Evolutionary conservation across 2,797 vertebrate species (phyloP), one percentile per base, ranked within the genome.

Genomic region (Alcedo atthis): DNA sequence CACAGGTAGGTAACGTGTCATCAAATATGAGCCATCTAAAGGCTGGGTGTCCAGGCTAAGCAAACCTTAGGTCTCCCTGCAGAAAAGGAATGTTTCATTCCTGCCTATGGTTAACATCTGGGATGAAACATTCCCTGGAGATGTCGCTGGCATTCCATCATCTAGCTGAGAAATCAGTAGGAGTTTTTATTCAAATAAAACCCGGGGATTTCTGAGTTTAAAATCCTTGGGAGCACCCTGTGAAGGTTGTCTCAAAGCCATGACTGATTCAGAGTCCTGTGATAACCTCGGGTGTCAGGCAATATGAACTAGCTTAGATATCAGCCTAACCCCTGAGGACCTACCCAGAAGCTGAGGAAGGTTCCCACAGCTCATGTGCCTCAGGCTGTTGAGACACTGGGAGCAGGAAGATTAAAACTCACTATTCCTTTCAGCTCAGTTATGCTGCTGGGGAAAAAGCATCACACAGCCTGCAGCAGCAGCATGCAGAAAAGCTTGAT

Each of bases 401-500:
- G 62, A 89, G 18, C 61, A 33, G 30, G 8, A 81, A 42, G 57
- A 61, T 71, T 71, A 26, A 81, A 91, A 74, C 42, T 24, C 2
- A 2, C 0, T 14, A 3, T 68, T 94, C 58, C 57, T 92, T 66
- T 67, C 4, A 1, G 12, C 1, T 2, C 5, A 3, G 16, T 54
- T 9, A 1, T 66, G 67, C 37, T 76, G 64, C 17, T 62, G 43
- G 17, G 53, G 48, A 19, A 74, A 92, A 92, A 93, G 37, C 66
- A 69, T 81, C 83, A n/a, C 53, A 40, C 10, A 40, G 42, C 24
- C 43, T 70, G 87, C 64, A 81, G 62, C 45, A 22, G 9, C 67
- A 75, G 61, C 66, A 37, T 55, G 58, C 25, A 87, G 83, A 45
- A 90, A 89, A 87, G 10, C n/a, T 37, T 42, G 61, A 45, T 74